Percentiles rank a stretch among this genome's conserved stretches.
Evolutionary conservation across 1,140 invertebrate species (phyloP).

Genomic region (Bacillus rossius): DNA sequence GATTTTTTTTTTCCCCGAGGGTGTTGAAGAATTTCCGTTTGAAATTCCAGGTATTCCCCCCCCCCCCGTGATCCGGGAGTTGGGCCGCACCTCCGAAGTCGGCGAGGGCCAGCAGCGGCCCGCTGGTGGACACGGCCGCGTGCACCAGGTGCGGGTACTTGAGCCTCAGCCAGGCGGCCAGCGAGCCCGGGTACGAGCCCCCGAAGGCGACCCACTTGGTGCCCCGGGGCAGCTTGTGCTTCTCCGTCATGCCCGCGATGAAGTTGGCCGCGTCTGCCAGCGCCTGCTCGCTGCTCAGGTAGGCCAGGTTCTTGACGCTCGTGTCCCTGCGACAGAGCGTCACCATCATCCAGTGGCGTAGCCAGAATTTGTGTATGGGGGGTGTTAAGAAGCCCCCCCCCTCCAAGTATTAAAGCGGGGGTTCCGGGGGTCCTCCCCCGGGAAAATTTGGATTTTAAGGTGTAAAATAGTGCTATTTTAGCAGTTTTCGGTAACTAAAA

Average conservation of each 20-base stretch:
- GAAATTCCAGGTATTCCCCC: too few relatives aligned
- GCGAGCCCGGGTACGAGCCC: conserved; percentile 86
- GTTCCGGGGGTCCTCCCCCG: too few relatives aligned
- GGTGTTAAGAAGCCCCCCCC: too few relatives aligned
- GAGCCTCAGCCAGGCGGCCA: conserved; percentile 83
- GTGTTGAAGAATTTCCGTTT: too few relatives aligned
- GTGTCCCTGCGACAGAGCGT: conserved; percentile 71
- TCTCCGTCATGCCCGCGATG: conserved; percentile 58
- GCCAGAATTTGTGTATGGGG: too few relatives aligned
- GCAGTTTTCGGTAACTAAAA: too few relatives aligned
- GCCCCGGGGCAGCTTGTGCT: conserved; percentile 52
- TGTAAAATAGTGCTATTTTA: too few relatives aligned
- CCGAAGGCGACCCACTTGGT: conserved; percentile 92
- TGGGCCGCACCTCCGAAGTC: conserved; percentile 84
- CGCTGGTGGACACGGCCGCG: conserved; percentile 83
- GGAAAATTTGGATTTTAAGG: too few relatives aligned
- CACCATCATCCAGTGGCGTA: too few relatives aligned
- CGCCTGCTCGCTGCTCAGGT: conserved; percentile 80
- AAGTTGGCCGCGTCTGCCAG: conserved; percentile 83
- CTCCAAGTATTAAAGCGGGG: too few relatives aligned
- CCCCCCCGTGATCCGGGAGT: too few relatives aligned
- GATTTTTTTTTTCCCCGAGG: too few relatives aligned
- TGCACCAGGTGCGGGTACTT: conserved; percentile 89
- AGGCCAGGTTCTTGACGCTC: conserved; percentile 68
- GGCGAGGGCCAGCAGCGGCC: conserved; percentile 73